These are phyloP conservation scores for Anastatus disparis DNA, from an alignment of 1,140 invertebrate species.

Conservation along the genomic window DNA sequence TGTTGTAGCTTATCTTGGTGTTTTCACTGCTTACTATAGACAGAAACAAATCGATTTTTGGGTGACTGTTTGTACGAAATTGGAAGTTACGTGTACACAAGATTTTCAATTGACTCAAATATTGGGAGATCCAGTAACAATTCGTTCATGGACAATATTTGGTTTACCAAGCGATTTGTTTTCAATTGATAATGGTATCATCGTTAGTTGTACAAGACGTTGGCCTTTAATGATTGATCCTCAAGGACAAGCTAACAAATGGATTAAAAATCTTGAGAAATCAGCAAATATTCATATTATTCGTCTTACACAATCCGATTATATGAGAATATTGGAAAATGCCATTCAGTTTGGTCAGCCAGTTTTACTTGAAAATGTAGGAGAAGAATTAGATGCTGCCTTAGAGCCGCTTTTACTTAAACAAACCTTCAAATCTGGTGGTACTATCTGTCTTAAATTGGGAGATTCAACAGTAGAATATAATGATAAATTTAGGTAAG, in stretches of 20 bases:
- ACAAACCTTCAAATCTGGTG: slow-evolving; percentile 90
- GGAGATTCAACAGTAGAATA: slow-evolving; percentile 87
- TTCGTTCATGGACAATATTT: slow-evolving; percentile 90
- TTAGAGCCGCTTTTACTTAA: slow-evolving; percentile 88
- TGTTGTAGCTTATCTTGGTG: slow-evolving; percentile 90
- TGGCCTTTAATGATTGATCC: slow-evolving; percentile 96
- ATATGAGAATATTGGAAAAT: slow-evolving; percentile 88
- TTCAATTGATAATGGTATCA: slow-evolving; percentile 94
- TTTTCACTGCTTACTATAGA: slow-evolving; percentile 85
- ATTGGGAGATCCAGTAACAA: slow-evolving; percentile 88
- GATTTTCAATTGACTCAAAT: slow-evolving; percentile 81
- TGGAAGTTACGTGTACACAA: slow-evolving; percentile 80
- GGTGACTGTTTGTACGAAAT: slow-evolving; percentile 73
- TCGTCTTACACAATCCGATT: slow-evolving; percentile 83
- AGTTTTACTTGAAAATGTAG: slow-evolving; percentile 87
- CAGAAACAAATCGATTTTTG: slow-evolving; percentile 79
- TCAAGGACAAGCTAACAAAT: slow-evolving; percentile 93
- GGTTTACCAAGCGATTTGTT: slow-evolving; percentile 90
- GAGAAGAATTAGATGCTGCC: slow-evolving; percentile 90
- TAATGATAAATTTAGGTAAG: slow-evolving; percentile 83
- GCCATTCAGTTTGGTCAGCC: slow-evolving; percentile 93
- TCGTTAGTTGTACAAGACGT: slow-evolving; percentile 83
- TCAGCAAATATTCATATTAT: slow-evolving; percentile 84
- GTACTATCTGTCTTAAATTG: slow-evolving; percentile 81
- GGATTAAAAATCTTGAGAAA: slow-evolving; percentile 95